Conservation (phyloP, 2,888 invertebrate genomes). For the Plebejus anna region DNA sequence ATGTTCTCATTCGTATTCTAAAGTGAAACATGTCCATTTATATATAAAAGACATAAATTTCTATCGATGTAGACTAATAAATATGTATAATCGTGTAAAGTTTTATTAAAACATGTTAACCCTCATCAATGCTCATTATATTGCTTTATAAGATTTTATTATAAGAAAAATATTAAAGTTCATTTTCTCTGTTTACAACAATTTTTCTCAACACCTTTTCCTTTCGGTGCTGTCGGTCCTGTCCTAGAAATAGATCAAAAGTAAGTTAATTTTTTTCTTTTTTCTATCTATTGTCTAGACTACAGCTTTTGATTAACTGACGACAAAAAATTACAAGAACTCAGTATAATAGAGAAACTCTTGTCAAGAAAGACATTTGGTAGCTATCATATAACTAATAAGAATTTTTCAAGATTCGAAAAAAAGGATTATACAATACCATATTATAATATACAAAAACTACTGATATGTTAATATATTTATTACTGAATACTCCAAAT, state of each 20-base stretch:
- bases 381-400: no score
- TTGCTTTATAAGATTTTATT: constrained; percentile 26
- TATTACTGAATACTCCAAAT: constrained; percentile 28
- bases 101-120: constrained; percentile 59
- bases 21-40: constrained; percentile 68
- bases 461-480: constrained; percentile 23
- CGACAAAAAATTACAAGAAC: no score
- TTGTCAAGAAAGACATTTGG: no score
- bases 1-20: constrained; percentile 57
- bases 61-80: constrained; percentile 60
- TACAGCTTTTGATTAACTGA: no score
- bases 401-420: no score
- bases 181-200: constrained; percentile 31
- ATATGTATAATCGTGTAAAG: constrained; percentile 73
- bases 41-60: constrained; percentile 58
- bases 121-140: constrained; percentile 22
- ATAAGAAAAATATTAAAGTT: constrained; percentile 30
- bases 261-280: not conserved
- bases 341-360: no score
- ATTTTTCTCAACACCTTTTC: constrained; percentile 13
- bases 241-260: not conserved
- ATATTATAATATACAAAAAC: constrained; percentile 10
- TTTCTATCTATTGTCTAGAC: no score
- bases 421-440: no score
- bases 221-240: not conserved